phyloP scores from a whole-genome alignment of 2,113 vertebrate species.

The Cyphomyrus discorhynchus region DNA sequence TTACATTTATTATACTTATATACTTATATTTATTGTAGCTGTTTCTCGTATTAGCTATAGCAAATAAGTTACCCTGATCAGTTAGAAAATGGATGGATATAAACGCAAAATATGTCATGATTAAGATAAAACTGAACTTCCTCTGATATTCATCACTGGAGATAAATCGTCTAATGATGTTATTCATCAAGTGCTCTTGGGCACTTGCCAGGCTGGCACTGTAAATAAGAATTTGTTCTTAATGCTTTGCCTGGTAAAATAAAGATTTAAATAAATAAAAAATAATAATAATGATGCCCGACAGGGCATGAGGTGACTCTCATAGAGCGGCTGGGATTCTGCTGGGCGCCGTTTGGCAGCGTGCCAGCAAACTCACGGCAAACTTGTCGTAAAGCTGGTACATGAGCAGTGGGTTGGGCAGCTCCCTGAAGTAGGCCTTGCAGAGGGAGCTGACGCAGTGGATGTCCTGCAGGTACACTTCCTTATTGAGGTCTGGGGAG shows the following conservation, averaged over 20 bases:
- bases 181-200: too few species aligned
- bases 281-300: background rate
- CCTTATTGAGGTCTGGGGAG: conserved; percentile 69
- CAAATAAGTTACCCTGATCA: background rate
- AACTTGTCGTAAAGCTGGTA: conserved; percentile 93
- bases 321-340: background rate
- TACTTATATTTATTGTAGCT: background rate
- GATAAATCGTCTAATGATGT: background rate
- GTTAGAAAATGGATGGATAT: background rate
- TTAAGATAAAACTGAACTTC: background rate
- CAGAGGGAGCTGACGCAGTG: conserved; percentile 90
- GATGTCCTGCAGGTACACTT: conserved; percentile 86
- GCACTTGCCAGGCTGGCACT: too few species aligned
- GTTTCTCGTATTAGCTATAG: background rate
- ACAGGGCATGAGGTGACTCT: background rate
- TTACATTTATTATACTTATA: background rate
- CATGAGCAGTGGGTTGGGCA: conserved; percentile 89
- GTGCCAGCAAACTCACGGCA: conserved; percentile 66
- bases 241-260: too few species aligned
- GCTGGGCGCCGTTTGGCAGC: background rate
- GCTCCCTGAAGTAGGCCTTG: conserved; percentile 89
- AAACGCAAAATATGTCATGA: background rate
- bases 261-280: too few species aligned
- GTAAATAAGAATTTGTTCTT: too few species aligned
- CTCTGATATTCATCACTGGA: background rate